Percentiles rank a stretch among this genome's conserved stretches.
Evolutionary conservation across 1,140 invertebrate species (phyloP).

Genomic region (Rhyacophila brunnea): DNA sequence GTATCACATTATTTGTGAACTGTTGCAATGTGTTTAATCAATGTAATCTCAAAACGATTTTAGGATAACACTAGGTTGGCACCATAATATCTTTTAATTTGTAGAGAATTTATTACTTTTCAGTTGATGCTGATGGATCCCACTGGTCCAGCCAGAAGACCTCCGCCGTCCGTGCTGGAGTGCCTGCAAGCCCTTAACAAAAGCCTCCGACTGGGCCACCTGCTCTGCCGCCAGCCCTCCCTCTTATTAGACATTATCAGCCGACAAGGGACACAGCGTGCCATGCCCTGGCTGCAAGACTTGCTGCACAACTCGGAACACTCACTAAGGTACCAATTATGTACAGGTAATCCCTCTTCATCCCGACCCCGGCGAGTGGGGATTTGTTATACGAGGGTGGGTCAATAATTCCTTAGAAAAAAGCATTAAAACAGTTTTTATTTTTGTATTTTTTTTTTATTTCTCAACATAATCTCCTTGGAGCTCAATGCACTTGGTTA

Average conservation of each 20-base stretch:
- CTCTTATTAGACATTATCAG: constrained; percentile 92
- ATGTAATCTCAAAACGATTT: no score
- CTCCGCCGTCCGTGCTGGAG: constrained; percentile 75
- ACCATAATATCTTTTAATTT: no score
- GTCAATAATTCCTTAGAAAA: not conserved
- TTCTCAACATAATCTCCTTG: no score
- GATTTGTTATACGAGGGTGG: not conserved
- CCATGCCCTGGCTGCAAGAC: constrained; percentile 96
- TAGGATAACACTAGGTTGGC: no score
- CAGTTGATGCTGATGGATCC: constrained; percentile 82
- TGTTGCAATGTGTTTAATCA: no score
- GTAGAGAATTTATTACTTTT: no score
- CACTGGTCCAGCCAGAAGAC: constrained; percentile 73
- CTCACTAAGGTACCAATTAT: constrained; percentile 68
- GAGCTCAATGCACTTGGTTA: no score
- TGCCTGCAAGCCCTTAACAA: constrained; percentile 78
- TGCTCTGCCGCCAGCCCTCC: constrained; percentile 89
- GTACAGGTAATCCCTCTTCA: no score
- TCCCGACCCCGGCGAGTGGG: no score
- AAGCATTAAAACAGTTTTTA: no score
- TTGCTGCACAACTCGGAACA: constrained; percentile 89
- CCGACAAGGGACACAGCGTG: constrained; percentile 80
- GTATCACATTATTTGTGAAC: no score
- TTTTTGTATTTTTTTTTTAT: no score
- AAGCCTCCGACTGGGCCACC: constrained; percentile 80